A percentile compares a stretch with the other conserved stretches of the same genome.
phyloP scores from a whole-genome alignment of 2,888 invertebrate genomes.

The Hylaea fasciaria region DNA sequence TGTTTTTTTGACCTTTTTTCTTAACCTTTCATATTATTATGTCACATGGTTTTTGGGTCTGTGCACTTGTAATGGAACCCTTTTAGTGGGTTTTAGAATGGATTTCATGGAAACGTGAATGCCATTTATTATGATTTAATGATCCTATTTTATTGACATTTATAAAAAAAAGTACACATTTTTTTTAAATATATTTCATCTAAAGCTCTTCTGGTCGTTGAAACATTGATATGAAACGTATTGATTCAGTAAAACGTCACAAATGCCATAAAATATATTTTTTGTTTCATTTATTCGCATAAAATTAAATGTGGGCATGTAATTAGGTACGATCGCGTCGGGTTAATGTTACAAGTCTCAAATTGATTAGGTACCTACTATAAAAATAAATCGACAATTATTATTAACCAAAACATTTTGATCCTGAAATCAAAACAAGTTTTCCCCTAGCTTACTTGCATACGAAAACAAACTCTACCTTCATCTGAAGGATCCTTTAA shows the following conservation, averaged over 20 bases:
- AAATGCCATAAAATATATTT: no score
- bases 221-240: no score
- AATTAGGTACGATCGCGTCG: neutral
- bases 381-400: no score
- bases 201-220: no score
- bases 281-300: neutral
- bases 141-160: neutral
- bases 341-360: no score
- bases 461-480: constrained; percentile 38
- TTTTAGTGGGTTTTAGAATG: neutral
- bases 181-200: no score
- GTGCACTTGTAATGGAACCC: constrained; percentile 13
- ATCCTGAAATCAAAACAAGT: constrained; percentile 20
- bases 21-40: constrained; percentile 11
- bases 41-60: constrained; percentile 2
- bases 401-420: constrained; percentile 1
- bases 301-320: neutral
- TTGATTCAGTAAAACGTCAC: no score
- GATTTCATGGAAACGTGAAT: neutral
- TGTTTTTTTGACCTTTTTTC: constrained; percentile 32
- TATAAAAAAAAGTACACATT: no score
- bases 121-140: constrained; percentile 4
- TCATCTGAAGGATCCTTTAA: constrained; percentile 37
- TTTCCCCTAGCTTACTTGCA: constrained; percentile 18
- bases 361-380: no score